A percentile compares a stretch with the other conserved stretches of the same genome.
Conservation (phyloP, 2,888 invertebrate species). For the Noctua janthe region DNA sequence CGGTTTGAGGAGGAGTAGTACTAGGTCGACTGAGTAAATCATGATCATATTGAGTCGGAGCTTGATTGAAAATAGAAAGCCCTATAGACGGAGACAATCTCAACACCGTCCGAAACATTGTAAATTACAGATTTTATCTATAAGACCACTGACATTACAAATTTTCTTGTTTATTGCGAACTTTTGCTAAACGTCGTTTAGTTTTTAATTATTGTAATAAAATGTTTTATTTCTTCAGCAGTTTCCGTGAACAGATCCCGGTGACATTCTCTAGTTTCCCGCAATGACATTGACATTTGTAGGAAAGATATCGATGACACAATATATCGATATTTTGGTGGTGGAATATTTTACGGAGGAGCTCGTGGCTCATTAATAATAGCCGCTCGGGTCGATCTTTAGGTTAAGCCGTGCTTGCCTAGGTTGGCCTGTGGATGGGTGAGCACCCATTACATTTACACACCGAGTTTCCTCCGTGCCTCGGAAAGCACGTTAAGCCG, state of each 20-base stretch:
- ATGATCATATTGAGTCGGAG: constrained; percentile 72
- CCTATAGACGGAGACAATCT: constrained; percentile 78
- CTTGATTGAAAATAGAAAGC: constrained; percentile 73
- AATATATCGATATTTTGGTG: background rate
- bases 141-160: constrained; percentile 34
- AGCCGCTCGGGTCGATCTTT: too few species aligned
- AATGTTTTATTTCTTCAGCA: background rate
- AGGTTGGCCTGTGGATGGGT: too few species aligned
- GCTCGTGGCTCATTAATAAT: too few species aligned
- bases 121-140: constrained; percentile 32
- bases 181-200: background rate
- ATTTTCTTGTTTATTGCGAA: background rate
- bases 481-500: too few species aligned
- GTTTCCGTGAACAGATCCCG: background rate
- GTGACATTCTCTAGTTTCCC: constrained; percentile 17
- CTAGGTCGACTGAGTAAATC: constrained; percentile 66
- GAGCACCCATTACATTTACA: too few species aligned
- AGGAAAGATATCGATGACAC: background rate
- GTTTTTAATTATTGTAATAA: background rate
- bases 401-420: too few species aligned
- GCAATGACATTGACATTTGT: constrained; percentile 4
- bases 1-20: constrained; percentile 74
- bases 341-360: too few species aligned
- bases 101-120: constrained; percentile 77
- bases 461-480: too few species aligned